Evolutionary conservation across 2,797 vertebrate species (phyloP).

Genomic region (Remorina albescens): DNA sequence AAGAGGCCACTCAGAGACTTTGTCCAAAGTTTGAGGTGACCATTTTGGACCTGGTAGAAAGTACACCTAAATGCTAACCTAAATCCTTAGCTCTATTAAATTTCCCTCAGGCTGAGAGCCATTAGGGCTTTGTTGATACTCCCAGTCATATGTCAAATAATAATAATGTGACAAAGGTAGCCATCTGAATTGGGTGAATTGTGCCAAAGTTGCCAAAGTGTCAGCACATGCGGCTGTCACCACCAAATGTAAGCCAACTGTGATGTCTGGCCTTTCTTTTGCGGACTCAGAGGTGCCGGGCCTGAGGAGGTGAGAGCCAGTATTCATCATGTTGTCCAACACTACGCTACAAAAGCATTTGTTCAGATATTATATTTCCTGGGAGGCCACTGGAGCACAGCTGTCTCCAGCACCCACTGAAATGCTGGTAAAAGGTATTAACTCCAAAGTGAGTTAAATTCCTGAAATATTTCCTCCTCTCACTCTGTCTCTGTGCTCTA

Average conservation of each 20-base stretch:
- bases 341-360: not conserved
- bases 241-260: not conserved
- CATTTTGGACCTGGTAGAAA: not conserved
- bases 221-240: not conserved
- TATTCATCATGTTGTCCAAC: not conserved
- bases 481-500: not conserved
- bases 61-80: too few relatives aligned
- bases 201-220: constrained; percentile 7
- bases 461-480: constrained; percentile 6
- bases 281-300: not conserved
- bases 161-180: constrained; percentile 11
- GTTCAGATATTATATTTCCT: not conserved
- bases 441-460: constrained; percentile 9
- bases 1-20: too few relatives aligned
- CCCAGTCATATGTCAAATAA: constrained; percentile 13
- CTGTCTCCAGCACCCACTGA: not conserved
- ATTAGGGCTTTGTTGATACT: not conserved
- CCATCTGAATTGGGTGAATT: constrained; percentile 11
- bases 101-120: not conserved
- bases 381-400: not conserved
- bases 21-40: not conserved
- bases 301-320: not conserved
- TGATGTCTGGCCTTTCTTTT: not conserved
- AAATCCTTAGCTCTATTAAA: not conserved
- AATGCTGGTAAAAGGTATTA: not conserved